A percentile compares a stretch with the other conserved stretches of the same genome.
Evolutionary conservation across 53 echinoderm and acorn worm species (phyloP).

Genomic region (Glandiceps talaboti): DNA sequence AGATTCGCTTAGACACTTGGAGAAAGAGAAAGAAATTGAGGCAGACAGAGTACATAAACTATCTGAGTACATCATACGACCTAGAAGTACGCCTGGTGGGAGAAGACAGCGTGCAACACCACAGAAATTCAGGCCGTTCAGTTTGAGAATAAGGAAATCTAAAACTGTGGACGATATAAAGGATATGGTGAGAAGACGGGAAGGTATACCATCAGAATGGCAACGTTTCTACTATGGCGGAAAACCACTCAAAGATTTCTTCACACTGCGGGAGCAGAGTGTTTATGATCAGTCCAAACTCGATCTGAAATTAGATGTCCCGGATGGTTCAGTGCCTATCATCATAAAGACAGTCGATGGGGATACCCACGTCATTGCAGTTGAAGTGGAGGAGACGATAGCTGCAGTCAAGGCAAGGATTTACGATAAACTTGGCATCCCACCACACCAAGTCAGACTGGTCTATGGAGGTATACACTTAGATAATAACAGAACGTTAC

Average conservation of each 20-base stretch:
- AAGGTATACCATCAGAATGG: not conserved
- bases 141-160: not conserved
- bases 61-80: not conserved
- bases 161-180: not conserved
- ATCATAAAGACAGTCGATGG: not conserved
- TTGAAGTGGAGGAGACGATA: not conserved
- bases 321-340: not conserved
- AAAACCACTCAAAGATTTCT: not conserved
- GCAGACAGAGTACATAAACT: not conserved
- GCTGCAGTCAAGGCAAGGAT: not conserved
- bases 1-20: not conserved
- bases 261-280: not conserved
- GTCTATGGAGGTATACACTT: not conserved
- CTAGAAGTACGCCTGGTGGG: not conserved
- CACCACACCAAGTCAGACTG: not conserved
- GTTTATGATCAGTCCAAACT: not conserved
- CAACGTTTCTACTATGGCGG: not conserved
- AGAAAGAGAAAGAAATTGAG: not conserved
- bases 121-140: not conserved
- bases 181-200: not conserved
- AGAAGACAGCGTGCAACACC: not conserved
- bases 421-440: not conserved
- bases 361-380: not conserved
- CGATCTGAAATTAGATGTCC: not conserved
- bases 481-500: not conserved